Conservation (phyloP, 37 sponge, comb jelly and placozoan genomes). For the Cliona cf. orientalis region DNA sequence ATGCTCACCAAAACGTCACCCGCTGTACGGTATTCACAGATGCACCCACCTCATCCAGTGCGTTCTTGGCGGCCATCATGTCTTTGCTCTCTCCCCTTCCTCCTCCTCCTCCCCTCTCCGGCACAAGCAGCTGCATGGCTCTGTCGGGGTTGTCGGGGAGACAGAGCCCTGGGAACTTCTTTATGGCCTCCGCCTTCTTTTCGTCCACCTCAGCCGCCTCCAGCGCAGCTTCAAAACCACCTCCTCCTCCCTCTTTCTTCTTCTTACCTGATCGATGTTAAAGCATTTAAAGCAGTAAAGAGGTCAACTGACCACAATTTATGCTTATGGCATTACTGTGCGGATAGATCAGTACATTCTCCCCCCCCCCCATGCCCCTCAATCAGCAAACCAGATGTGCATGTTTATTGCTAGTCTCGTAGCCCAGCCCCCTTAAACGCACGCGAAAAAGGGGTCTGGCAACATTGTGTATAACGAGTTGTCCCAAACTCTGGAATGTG, state of each 20-base stretch:
- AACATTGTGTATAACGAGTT: too few relatives aligned
- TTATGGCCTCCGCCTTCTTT: slow-evolving; percentile 36
- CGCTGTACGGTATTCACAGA: not conserved
- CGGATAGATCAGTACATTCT: too few relatives aligned
- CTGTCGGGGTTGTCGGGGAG: slow-evolving; percentile 66
- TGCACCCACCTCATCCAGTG: slow-evolving; percentile 63
- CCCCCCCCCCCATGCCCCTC: too few relatives aligned
- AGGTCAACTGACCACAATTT: too few relatives aligned
- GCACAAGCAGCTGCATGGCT: slow-evolving; percentile 26
- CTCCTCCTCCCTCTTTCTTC: slow-evolving; percentile 5
- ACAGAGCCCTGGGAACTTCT: slow-evolving; percentile 83
- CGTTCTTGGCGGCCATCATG: slow-evolving; percentile 47
- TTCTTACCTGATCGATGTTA: not conserved
- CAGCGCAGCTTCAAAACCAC: not conserved
- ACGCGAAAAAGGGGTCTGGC: too few relatives aligned
- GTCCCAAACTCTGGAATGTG: too few relatives aligned
- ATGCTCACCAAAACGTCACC: not conserved
- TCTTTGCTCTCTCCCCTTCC: slow-evolving; percentile 41
- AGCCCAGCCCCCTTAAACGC: too few relatives aligned
- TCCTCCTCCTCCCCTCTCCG: slow-evolving; percentile 19
- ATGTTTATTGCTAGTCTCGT: too few relatives aligned
- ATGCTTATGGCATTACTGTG: too few relatives aligned
- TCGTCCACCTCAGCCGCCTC: not conserved
- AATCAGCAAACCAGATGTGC: too few relatives aligned
- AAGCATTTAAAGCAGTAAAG: too few relatives aligned